Percentiles rank a stretch among this genome's conserved stretches.
phyloP scores from a whole-genome alignment of 2,113 vertebrate species.

The Porphyrio hochstetteri region DNA sequence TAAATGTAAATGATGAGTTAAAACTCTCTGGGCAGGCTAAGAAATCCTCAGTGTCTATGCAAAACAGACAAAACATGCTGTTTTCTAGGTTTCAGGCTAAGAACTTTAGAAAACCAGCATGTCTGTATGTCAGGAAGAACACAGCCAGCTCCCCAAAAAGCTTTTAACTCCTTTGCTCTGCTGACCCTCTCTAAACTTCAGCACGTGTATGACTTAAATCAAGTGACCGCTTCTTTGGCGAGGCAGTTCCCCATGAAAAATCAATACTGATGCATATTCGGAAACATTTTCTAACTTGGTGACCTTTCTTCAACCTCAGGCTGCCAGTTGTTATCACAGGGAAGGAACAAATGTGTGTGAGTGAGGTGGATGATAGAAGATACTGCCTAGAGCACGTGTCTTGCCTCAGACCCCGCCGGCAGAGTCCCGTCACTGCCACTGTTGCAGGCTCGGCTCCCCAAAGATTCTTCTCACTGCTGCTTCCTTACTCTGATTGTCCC shows the following conservation, averaged over 20 bases:
- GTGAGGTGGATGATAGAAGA: background rate
- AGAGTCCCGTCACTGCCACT: background rate
- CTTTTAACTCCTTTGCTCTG: background rate
- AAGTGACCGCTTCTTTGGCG: background rate
- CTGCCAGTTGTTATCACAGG: background rate
- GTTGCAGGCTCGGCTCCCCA: background rate
- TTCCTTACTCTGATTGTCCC: background rate
- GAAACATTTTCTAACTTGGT: background rate
- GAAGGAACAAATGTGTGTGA: background rate
- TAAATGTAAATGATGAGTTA: background rate
- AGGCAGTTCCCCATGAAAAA: background rate
- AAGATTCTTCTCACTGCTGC: background rate
- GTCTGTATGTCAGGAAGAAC: background rate
- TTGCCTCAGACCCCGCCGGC: background rate
- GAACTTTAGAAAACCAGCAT: background rate
- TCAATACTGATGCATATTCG: background rate
- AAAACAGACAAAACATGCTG: background rate
- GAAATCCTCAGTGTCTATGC: background rate
- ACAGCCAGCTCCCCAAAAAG: background rate
- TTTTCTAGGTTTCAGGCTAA: background rate
- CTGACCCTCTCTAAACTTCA: background rate
- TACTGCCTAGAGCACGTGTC: background rate
- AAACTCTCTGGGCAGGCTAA: background rate
- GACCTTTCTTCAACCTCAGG: conserved; percentile 14
- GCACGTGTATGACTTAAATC: background rate